Conservation (phyloP, 2,888 invertebrate genomes). For the Drosophila recens region DNA sequence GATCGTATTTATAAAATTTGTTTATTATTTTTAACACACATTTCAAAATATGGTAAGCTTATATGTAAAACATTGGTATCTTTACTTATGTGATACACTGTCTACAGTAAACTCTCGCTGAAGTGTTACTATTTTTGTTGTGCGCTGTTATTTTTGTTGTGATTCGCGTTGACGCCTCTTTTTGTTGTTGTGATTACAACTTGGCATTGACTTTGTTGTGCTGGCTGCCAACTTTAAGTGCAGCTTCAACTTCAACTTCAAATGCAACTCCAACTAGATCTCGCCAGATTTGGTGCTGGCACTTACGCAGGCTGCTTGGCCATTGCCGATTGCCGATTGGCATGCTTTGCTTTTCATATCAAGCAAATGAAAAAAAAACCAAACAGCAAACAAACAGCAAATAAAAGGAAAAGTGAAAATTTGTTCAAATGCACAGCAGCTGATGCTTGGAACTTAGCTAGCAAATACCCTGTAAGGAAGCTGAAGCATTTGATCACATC, state of each 20-base stretch:
- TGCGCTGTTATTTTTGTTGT: neutral
- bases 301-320: slow-evolving; percentile 37
- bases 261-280: slow-evolving; percentile 60
- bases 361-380: slow-evolving; percentile 18
- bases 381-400: slow-evolving; percentile 48
- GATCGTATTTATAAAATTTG: neutral
- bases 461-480: slow-evolving; percentile 10
- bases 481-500: neutral
- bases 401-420: slow-evolving; percentile 78
- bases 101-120: slow-evolving; percentile 17
- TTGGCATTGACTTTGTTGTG: slow-evolving; percentile 23
- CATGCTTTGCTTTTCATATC: slow-evolving; percentile 58
- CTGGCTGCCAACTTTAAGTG: slow-evolving; percentile 2
- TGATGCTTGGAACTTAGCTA: neutral
- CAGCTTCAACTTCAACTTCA: slow-evolving; percentile 5
- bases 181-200: slow-evolving; percentile 18
- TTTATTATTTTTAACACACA: neutral
- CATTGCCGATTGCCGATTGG: slow-evolving; percentile 24
- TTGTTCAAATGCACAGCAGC: slow-evolving; percentile 54
- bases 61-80: neutral
- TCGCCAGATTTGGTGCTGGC: slow-evolving; percentile 62
- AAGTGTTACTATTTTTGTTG: neutral
- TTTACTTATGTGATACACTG: slow-evolving; percentile 5
- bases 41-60: neutral
- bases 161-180: slow-evolving; percentile 14